phyloP scores from a whole-genome alignment of 2,888 invertebrate genomes.

The Coenonympha glycerion region DNA sequence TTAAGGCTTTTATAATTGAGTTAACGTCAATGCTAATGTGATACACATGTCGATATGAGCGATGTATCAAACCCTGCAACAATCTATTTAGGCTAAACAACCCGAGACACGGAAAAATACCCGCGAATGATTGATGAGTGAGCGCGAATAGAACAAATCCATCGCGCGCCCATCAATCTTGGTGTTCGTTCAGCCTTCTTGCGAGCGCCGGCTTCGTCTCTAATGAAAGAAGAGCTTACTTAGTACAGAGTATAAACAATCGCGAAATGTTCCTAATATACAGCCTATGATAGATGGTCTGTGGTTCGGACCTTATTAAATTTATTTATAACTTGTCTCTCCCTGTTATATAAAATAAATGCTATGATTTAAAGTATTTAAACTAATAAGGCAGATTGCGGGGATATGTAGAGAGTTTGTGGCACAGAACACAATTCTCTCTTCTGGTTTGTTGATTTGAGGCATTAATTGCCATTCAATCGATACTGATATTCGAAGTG shows the following conservation, averaged over 20 bases:
- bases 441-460: too few relatives aligned
- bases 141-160: slow-evolving; percentile 75
- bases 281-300: slow-evolving; percentile 58
- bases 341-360: too few relatives aligned
- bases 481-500: too few relatives aligned
- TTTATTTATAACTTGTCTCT: slow-evolving; percentile 3
- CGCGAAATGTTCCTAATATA: slow-evolving; percentile 67
- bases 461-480: too few relatives aligned
- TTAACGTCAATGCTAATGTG: slow-evolving; percentile 52
- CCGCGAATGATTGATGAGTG: slow-evolving; percentile 73
- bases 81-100: slow-evolving; percentile 73
- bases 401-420: too few relatives aligned
- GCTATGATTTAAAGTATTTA: too few relatives aligned
- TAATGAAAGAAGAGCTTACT: slow-evolving; percentile 74
- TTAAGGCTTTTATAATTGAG: slow-evolving; percentile 22
- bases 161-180: slow-evolving; percentile 71
- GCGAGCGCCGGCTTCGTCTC: slow-evolving; percentile 61
- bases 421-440: too few relatives aligned
- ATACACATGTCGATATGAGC: slow-evolving; percentile 58
- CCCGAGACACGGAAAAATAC: slow-evolving; percentile 74
- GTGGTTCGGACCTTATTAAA: slow-evolving; percentile 6
- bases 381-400: too few relatives aligned
- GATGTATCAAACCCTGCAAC: slow-evolving; percentile 58
- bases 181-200: slow-evolving; percentile 46
- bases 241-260: slow-evolving; percentile 68